phyloP scores from a whole-genome alignment of 1,140 invertebrate species.

The Sinonovacula constricta region DNA sequence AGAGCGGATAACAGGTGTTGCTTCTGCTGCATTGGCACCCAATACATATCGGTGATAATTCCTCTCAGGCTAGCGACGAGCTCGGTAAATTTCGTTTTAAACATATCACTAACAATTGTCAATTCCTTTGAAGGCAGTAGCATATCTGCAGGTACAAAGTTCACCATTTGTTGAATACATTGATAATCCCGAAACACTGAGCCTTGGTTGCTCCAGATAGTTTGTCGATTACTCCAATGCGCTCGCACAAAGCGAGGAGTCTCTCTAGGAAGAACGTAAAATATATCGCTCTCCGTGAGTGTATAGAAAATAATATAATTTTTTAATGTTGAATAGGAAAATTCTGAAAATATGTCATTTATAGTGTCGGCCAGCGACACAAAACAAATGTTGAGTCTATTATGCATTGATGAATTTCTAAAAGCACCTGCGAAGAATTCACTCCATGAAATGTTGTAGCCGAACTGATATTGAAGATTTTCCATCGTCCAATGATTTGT shows the following conservation, averaged over 20 bases:
- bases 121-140: too few species aligned
- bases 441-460: slow-evolving; percentile 30
- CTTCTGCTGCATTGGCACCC: slow-evolving; percentile 40
- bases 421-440: slow-evolving; percentile 7
- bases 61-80: slow-evolving; percentile 27
- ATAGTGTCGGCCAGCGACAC: slow-evolving; percentile 5
- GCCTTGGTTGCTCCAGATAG: too few species aligned
- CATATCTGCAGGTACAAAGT: too few species aligned
- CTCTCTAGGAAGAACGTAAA: background rate
- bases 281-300: slow-evolving; percentile 19
- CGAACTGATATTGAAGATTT: slow-evolving; percentile 7
- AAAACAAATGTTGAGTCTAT: slow-evolving; percentile 29
- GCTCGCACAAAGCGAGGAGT: slow-evolving; percentile 7
- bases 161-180: too few species aligned
- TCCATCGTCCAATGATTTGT: background rate
- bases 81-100: slow-evolving; percentile 13
- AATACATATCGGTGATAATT: slow-evolving; percentile 39
- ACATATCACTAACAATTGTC: slow-evolving; percentile 25
- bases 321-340: slow-evolving; percentile 25
- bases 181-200: too few species aligned
- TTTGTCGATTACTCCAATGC: slow-evolving; percentile 9
- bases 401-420: background rate
- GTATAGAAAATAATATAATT: slow-evolving; percentile 24
- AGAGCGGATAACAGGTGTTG: slow-evolving; percentile 32
- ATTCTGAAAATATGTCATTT: slow-evolving; percentile 16